A percentile compares a stretch with the other conserved stretches of the same genome.
These are phyloP conservation scores for Phenacoccus solenopsis DNA, from an alignment of 1,140 invertebrate genomes.

Conservation along the genomic window DNA sequence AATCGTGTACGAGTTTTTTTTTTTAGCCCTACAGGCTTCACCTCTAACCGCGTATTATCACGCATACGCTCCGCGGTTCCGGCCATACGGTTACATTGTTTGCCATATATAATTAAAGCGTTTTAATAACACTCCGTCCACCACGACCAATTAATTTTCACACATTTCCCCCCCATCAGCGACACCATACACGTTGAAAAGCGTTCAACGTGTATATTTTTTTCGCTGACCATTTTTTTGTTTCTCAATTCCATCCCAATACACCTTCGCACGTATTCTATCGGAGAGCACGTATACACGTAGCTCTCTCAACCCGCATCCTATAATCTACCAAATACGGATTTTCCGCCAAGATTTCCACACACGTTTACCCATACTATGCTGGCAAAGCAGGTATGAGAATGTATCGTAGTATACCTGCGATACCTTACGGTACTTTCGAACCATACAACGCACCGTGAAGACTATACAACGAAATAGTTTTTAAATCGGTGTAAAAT, in stretches of 20 bases:
- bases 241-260: background rate
- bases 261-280: background rate
- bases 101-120: background rate
- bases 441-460: background rate
- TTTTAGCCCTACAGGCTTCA: no score
- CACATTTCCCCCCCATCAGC: no score
- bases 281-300: background rate
- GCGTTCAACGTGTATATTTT: background rate
- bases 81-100: no score
- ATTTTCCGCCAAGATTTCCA: background rate
- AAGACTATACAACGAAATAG: background rate
- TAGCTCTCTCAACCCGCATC: background rate
- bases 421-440: background rate
- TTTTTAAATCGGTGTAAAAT: background rate
- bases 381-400: no score
- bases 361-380: background rate
- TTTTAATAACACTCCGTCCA: background rate
- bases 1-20: no score
- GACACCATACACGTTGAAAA: background rate
- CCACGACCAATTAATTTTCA: background rate
- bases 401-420: background rate
- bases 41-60: no score
- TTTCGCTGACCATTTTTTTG: no score
- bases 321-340: background rate
- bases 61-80: no score